Evolutionary conservation across 2,888 invertebrate species (phyloP), one percentile per base, ranked within the genome.

Genomic region (Leptodirus hochenwartii): DNA sequence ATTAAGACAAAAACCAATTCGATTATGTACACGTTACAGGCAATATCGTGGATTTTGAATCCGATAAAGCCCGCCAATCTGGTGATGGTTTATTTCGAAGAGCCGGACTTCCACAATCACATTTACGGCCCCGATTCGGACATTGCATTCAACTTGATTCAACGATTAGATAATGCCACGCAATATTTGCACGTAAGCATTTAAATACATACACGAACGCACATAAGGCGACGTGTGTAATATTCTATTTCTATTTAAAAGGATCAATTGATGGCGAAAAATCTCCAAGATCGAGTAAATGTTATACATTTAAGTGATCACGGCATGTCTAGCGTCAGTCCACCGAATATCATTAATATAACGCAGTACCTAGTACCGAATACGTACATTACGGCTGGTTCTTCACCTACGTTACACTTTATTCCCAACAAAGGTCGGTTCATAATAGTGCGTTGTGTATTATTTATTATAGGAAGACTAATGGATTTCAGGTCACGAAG

Each of bases 251-350:
- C 11, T 29, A 22, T 33, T 44, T 49, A 34, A 36, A 39, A 55
- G 37, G 43, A 62, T 17, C 51, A 62, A 46, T 44, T 78, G n/a
- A 47, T 57, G 31, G 40, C 53, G 11, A 43, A 58, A 33, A 53
- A 59, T 13, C 48, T 77, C 27, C 43, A 50, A 4, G 53, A 62
- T 15, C 56, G 58, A 37, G 59, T 69, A 1, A 74, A 77, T 46
- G 57, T 79, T 2, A 60, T 79, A 32, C 60, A 78, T 35, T 49
- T 76, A 24, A 75, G 75, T 51, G 78, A 79, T 50, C 80, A 80
- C 51, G 79, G 80, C 10, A 71, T 77, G 67, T 48, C 61, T 2
- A 51, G 56, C 15, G 66, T 74, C 0, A 59, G 50, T 2, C 50
- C 58, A 10, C 48, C 58, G 4, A 50, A 56, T 38, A 62, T 70